These are phyloP conservation scores for Halocynthia roretzi DNA, from an alignment of 23 tunicate species.

Conservation along the genomic window DNA sequence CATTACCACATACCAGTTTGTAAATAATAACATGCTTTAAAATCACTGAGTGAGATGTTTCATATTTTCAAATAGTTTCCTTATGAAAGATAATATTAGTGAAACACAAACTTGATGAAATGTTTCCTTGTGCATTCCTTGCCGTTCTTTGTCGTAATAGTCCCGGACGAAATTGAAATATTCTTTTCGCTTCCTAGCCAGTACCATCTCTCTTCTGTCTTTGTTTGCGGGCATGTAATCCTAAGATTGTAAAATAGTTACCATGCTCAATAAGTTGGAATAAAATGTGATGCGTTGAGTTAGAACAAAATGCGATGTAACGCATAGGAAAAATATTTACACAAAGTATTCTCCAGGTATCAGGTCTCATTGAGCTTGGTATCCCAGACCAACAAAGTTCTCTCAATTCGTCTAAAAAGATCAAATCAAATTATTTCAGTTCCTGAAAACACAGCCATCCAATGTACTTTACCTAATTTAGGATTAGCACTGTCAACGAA, in stretches of 20 bases:
- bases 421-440: neutral
- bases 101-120: conserved; percentile 49
- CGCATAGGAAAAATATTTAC: conserved; percentile 38
- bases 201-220: conserved; percentile 51
- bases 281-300: neutral
- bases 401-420: conserved; percentile 48
- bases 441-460: neutral
- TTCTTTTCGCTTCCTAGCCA: conserved; percentile 67
- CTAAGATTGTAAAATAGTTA: conserved; percentile 6
- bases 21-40: no score
- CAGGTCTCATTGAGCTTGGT: conserved; percentile 65
- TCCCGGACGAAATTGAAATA: conserved; percentile 90
- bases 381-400: conserved; percentile 90
- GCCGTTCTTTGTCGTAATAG: conserved; percentile 55
- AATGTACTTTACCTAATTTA: conserved; percentile 41
- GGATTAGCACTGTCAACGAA: conserved; percentile 49
- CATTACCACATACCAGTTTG: no score
- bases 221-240: conserved; percentile 89
- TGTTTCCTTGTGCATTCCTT: conserved; percentile 66
- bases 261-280: neutral
- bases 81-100: no score
- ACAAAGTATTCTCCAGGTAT: conserved; percentile 78
- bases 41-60: no score
- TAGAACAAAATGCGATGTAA: no score
- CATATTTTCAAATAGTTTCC: neutral